Evolutionary conservation across 1,140 invertebrate genomes (phyloP).

Genomic region (Rhysida immarginata): DNA sequence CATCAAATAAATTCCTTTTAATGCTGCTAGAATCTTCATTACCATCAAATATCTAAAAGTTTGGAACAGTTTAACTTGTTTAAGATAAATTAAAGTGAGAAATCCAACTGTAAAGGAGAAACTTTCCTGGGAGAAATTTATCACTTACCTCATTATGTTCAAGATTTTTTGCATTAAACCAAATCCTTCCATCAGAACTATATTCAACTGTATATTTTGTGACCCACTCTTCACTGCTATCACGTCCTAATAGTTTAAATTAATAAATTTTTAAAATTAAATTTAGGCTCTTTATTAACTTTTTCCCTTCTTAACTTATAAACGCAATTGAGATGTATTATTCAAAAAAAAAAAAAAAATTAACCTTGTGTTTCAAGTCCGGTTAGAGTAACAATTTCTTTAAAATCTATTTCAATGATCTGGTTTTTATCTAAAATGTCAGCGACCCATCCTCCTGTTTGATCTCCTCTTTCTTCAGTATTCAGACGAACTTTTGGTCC

Average conservation of each 20-base stretch:
- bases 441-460: conserved; percentile 22
- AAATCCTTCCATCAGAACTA: neutral
- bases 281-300: too few relatives aligned
- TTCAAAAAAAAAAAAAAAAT: too few relatives aligned
- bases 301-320: too few relatives aligned
- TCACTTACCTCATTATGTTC: neutral
- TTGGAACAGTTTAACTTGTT: too few relatives aligned
- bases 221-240: conserved; percentile 5
- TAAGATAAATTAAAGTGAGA: too few relatives aligned
- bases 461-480: conserved; percentile 4
- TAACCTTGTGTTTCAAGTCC: conserved; percentile 55
- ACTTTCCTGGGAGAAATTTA: too few relatives aligned
- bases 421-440: conserved; percentile 20
- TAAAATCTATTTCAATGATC: conserved; percentile 50
- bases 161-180: neutral
- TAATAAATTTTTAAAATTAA: too few relatives aligned
- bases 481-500: conserved; percentile 10
- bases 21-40: neutral
- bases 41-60: too few relatives aligned
- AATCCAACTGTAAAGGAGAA: too few relatives aligned
- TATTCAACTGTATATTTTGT: neutral
- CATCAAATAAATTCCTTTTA: neutral
- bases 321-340: too few relatives aligned
- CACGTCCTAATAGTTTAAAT: neutral
- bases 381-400: conserved; percentile 51